phyloP scores from a whole-genome alignment of 2,113 vertebrate species.

The Varanus salvator region DNA sequence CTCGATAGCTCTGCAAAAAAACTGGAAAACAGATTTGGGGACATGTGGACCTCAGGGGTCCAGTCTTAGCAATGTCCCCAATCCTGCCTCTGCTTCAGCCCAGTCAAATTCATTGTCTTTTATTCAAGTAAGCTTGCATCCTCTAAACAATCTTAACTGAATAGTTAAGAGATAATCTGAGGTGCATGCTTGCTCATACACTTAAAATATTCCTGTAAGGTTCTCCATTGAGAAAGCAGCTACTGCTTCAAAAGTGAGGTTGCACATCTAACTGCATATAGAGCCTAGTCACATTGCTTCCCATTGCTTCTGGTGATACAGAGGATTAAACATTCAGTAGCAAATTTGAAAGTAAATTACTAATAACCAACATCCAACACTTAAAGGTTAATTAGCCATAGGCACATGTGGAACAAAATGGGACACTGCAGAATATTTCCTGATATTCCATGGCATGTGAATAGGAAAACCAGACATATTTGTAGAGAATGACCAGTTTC shows the following conservation, averaged over 20 bases:
- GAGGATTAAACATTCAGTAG: background rate
- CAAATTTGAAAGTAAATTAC: background rate
- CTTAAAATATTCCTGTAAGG: background rate
- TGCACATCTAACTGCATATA: background rate
- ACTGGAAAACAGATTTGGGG: too few species aligned
- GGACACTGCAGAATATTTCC: background rate
- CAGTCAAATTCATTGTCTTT: too few species aligned
- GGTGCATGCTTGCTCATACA: too few species aligned
- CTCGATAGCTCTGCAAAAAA: too few species aligned
- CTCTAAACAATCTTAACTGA: too few species aligned
- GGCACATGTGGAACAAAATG: background rate
- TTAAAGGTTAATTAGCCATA: background rate
- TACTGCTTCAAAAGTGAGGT: background rate
- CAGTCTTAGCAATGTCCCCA: too few species aligned
- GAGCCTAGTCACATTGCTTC: background rate
- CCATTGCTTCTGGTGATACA: background rate
- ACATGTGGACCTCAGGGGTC: too few species aligned
- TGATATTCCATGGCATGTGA: background rate
- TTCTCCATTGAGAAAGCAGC: background rate
- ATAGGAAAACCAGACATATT: background rate
- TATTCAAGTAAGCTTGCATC: too few species aligned
- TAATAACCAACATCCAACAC: background rate
- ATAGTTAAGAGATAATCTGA: too few species aligned
- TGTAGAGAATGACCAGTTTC: background rate
- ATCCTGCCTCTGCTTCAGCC: too few species aligned